Base-by-base conservation (phyloP, 1,140 invertebrate genomes). In the Vanessa tameamea region DNA sequence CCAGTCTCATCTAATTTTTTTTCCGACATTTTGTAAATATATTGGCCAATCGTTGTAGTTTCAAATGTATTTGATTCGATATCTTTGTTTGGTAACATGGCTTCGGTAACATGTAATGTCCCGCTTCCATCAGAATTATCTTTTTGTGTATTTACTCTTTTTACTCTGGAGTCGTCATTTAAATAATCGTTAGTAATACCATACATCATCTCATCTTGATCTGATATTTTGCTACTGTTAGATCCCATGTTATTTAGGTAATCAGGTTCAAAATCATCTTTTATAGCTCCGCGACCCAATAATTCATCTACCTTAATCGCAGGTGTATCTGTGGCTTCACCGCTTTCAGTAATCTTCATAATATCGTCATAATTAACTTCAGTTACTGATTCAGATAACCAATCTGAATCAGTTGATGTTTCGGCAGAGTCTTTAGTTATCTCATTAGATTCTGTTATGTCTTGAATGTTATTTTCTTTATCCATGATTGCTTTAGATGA, bases 231-330 rank as follows among this genome's bases (percentile, higher is more conserved):
- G 68, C 70, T 80, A 31, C 69, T 79, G 53, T 81, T 87, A 15
- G 82, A 81, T 23, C 78, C 82, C 77, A 89, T 85, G 69, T 86
- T 87, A 67, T 78, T 90, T 72, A 91, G 79, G 69, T 92, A 92
- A 78, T 92, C 90, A 8, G 90, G 87, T 75, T 88, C 89, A 75
- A 90, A 89, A 79, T 92, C 89, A 64, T 90, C 85, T 77, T 88
- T 90, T 12, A 72, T 76, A 23, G 76, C 31, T n/a, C 81, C 86
- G 57, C 69, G 76, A 63, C 72, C 83, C 64, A 90, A 86, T 65
- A 90, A 79, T 74, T 87, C 85, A 47, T 92, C 85, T 66, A 87
- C 68, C 82, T 86, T 89, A 31, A 55, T 75, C 26, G 77, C n/a
- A 47, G 76, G 50, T 43, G 73, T 43, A 76, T 87, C 85, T 3